phyloP scores from a whole-genome alignment of 2,113 vertebrate species.

The Anarhynchus alexandrinus region DNA sequence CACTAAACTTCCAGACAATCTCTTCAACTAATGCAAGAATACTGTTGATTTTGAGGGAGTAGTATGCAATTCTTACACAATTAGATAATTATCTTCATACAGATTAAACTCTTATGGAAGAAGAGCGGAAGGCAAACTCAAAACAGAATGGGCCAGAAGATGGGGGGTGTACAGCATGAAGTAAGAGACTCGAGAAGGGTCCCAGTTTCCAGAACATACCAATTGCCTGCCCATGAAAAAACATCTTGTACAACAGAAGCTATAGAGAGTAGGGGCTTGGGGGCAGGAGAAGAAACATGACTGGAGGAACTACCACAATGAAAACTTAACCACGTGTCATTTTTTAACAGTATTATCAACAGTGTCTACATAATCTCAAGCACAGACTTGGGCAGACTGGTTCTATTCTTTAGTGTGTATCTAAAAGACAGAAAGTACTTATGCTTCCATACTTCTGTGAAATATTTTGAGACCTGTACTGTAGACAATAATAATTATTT shows the following conservation, averaged over 20 bases:
- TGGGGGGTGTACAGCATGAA: background rate
- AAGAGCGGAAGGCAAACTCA: background rate
- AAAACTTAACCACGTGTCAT: background rate
- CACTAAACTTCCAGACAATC: background rate
- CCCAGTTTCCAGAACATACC: background rate
- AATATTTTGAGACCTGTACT: background rate
- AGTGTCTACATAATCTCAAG: background rate
- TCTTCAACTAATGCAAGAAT: background rate
- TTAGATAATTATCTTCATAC: background rate
- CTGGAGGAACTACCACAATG: background rate
- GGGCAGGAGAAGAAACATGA: background rate
- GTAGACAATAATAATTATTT: background rate
- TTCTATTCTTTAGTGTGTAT: background rate
- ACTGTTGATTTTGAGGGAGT: background rate
- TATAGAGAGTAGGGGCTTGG: background rate
- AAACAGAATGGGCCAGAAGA: background rate
- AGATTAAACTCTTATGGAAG: background rate
- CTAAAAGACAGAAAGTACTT: background rate
- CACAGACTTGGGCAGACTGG: background rate
- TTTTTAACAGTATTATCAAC: background rate
- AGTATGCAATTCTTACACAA: background rate
- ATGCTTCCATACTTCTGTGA: background rate
- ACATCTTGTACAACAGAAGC: background rate
- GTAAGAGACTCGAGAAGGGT: background rate
- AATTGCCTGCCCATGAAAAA: background rate